Evolutionary conservation across 1,140 invertebrate genomes (phyloP).

Genomic region (Idris sp.): DNA sequence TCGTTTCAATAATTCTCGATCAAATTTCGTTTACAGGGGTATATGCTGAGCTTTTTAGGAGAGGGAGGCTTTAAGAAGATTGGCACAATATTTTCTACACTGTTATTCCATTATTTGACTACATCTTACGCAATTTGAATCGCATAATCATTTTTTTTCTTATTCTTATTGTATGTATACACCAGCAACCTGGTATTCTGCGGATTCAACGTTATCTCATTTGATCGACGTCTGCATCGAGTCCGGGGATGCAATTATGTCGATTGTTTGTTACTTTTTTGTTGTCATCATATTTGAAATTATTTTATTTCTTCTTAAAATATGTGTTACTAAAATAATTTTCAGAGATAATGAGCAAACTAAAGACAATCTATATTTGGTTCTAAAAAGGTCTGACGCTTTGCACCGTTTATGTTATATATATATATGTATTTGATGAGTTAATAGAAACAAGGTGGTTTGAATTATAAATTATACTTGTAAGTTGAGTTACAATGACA

Average conservation of each 20-base stretch:
- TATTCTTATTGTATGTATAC: too few relatives aligned
- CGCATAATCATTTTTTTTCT: conserved; percentile 15
- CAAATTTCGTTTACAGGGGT: conserved; percentile 37
- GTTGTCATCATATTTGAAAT: too few relatives aligned
- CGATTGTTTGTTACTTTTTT: conserved; percentile 6
- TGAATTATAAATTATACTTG: not conserved
- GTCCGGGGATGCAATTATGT: conserved; percentile 11
- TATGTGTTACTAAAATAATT: too few relatives aligned
- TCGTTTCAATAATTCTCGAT: conserved; percentile 40
- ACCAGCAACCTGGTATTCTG: conserved; percentile 9
- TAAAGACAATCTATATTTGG: too few relatives aligned
- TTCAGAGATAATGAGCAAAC: too few relatives aligned
- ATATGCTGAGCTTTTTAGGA: conserved; percentile 47
- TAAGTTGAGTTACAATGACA: conserved; percentile 4
- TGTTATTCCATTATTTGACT: conserved; percentile 38
- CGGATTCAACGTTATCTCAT: conserved; percentile 21
- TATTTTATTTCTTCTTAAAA: too few relatives aligned
- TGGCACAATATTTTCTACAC: conserved; percentile 48
- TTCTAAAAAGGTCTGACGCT: too few relatives aligned
- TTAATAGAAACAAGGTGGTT: too few relatives aligned
- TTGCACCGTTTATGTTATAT: too few relatives aligned
- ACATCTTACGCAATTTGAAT: conserved; percentile 18
- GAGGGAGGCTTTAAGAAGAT: conserved; percentile 60
- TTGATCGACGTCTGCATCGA: conserved; percentile 25
- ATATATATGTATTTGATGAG: too few relatives aligned